Conservation (phyloP, 2,888 invertebrate genomes). For the Iphiclides podalirius region DNA sequence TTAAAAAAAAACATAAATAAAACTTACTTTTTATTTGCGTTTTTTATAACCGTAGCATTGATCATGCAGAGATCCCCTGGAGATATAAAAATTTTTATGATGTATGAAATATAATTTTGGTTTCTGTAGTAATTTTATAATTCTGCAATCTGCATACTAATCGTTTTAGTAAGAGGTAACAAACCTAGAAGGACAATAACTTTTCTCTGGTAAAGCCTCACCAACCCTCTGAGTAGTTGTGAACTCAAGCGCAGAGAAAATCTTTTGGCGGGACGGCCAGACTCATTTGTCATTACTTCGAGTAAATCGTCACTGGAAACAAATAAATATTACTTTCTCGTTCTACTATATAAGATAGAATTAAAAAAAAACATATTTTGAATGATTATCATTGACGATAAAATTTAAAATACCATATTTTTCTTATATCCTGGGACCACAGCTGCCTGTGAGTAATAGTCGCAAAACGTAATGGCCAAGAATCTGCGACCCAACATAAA, state of each 20-base stretch:
- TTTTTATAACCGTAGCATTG: conserved; percentile 56
- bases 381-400: no score
- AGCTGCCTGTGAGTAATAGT: conserved; percentile 58
- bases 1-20: no score
- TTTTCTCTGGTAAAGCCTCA: conserved; percentile 61
- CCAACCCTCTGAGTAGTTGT: conserved; percentile 61
- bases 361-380: no score
- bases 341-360: no score
- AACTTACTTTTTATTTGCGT: conserved; percentile 61
- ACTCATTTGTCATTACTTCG: conserved; percentile 60
- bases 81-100: conserved; percentile 23
- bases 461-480: conserved; percentile 66
- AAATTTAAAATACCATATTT: conserved; percentile 50
- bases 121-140: no score
- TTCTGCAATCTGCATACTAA: no score
- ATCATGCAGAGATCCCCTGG: conserved; percentile 64
- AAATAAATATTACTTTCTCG: neutral
- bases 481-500: conserved; percentile 70
- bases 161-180: no score
- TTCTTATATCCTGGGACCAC: conserved; percentile 63
- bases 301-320: conserved; percentile 56
- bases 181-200: conserved; percentile 53
- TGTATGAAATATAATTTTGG: neutral
- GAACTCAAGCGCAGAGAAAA: conserved; percentile 69
- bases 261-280: conserved; percentile 56